Conservation (phyloP, 2,888 invertebrate genomes). For the Dolomedes plantarius region DNA sequence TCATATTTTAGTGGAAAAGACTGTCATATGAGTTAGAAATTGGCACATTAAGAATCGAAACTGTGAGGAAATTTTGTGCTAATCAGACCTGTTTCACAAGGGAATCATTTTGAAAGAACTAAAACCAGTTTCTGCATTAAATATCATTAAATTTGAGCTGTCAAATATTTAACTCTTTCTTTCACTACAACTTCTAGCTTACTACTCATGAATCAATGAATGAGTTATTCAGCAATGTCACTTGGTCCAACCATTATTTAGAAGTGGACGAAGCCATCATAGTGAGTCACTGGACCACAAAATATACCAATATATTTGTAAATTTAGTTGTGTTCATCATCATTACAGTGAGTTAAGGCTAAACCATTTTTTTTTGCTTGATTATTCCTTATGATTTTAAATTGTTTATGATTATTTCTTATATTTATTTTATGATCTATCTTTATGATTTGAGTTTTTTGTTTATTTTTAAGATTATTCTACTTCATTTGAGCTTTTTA, state of each 20-base stretch:
- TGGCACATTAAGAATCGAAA: no score
- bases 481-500: no score
- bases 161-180: no score
- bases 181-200: conserved; percentile 78
- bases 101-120: no score
- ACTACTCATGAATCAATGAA: conserved; percentile 81
- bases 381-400: neutral
- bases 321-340: conserved; percentile 89
- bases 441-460: neutral
- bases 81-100: no score
- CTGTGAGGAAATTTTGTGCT: no score
- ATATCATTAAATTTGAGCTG: no score
- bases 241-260: conserved; percentile 84
- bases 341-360: conserved; percentile 92
- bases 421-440: neutral
- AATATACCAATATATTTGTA: conserved; percentile 87
- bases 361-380: no score
- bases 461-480: neutral
- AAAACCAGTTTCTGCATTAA: no score
- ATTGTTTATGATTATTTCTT: neutral
- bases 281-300: conserved; percentile 91
- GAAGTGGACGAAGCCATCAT: conserved; percentile 88
- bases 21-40: no score
- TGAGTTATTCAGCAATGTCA: conserved; percentile 95
- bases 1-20: no score